Evolutionary conservation across 2,888 invertebrate genomes (phyloP), one percentile per base, ranked within the genome.

Genomic region (Parochlus steinenii): DNA sequence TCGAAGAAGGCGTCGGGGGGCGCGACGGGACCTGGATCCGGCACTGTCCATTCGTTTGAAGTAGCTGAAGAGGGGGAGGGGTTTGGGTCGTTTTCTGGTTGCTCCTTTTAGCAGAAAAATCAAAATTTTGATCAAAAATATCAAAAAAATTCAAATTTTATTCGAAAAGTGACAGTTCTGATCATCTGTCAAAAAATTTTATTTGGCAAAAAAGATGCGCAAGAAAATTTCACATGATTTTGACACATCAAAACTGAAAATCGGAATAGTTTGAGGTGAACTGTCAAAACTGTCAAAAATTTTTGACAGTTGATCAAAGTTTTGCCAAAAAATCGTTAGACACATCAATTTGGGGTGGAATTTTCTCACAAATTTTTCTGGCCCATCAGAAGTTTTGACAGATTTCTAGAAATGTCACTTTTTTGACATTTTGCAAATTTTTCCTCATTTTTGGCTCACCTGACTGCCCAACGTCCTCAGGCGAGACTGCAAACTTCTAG

Each of bases 401-500:
- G 54, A 2, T 52, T 45, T 11, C 28, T 11, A 15, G 18, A 7
- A 45, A n/a, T 44, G 45, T 34, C 41, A 45, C 34, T 19, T 56
- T 56, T 15, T 48, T 55, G 36, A 44, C 53, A 44, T 40, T 53
- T 40, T 41, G 54, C 47, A 10, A n/a, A 14, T 14, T 3, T 26
- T 29, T 22, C 11, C 20, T 35, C n/a, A 16, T 26, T 18, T 22
- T 6, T 23, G 19, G 44, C 37, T 40, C 45, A 56, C 58, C 42
- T 69, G 60, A 37, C 67, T 62, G 33, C 78, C 77, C 43, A 82
- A 65, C 43, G 75, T 72, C 46, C 74, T 69, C 45, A 83, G 62
- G 42, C 79, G 73, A 37, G 74, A 73, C 51, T 81, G 79, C 42
- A 83, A 62, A 50, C 75, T 74, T 40, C 76, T 67, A 43, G 82